A percentile compares a stretch with the other conserved stretches of the same genome.
Conservation (phyloP, 2,888 invertebrate genomes). For the Scaptomyza flava region DNA sequence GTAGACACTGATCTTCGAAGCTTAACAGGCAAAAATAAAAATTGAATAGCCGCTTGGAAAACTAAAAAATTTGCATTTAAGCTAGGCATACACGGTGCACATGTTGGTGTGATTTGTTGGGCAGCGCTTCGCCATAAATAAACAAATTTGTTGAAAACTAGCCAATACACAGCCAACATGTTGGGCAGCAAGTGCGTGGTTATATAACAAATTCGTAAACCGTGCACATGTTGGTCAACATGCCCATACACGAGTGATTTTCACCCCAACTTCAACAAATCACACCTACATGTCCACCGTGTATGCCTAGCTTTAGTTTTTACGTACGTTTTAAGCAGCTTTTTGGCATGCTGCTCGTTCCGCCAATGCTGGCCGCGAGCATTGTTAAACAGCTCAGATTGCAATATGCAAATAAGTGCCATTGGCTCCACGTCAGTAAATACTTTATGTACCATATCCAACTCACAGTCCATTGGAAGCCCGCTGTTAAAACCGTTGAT, state of each 20-base stretch:
- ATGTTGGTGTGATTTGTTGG: too few relatives aligned
- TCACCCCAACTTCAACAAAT: too few relatives aligned
- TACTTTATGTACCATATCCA: conserved; percentile 85
- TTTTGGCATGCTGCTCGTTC: conserved; percentile 86
- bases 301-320: too few relatives aligned
- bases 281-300: too few relatives aligned
- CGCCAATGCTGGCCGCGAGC: conserved; percentile 88
- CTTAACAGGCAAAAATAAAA: conserved; percentile 41
- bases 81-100: too few relatives aligned
- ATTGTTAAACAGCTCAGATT: conserved; percentile 87
- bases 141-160: too few relatives aligned
- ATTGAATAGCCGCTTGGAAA: not conserved
- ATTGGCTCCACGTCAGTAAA: conserved; percentile 86
- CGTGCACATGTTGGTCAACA: too few relatives aligned
- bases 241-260: too few relatives aligned
- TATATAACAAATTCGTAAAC: too few relatives aligned
- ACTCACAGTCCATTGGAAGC: conserved; percentile 87
- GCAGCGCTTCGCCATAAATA: too few relatives aligned
- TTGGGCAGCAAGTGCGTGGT: too few relatives aligned
- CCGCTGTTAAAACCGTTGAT: conserved; percentile 86
- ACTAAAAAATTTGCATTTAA: not conserved
- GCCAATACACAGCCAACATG: too few relatives aligned
- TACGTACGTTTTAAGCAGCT: conserved; percentile 84
- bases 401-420: conserved; percentile 90
- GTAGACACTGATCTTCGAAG: conserved; percentile 62